Percentiles rank a stretch among this genome's conserved stretches.
Evolutionary conservation across 2,113 vertebrate genomes (phyloP).

Genomic region (Baryphthengus martii): DNA sequence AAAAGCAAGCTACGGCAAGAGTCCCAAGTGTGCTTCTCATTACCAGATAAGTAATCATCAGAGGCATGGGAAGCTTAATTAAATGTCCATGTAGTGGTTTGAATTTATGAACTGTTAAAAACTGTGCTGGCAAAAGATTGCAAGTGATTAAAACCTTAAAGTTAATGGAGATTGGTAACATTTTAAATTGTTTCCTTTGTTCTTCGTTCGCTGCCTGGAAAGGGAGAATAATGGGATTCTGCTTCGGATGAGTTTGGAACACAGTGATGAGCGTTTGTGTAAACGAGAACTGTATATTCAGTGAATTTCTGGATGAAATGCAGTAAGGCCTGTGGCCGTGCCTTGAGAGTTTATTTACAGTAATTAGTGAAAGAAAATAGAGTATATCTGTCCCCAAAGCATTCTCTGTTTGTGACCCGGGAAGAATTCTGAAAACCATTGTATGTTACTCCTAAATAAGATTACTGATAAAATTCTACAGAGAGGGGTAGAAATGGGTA

Average conservation of each 20-base stretch:
- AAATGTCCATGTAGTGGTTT: not conserved
- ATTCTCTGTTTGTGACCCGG: not conserved
- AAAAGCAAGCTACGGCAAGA: not conserved
- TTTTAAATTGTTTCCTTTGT: not conserved
- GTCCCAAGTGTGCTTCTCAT: constrained; percentile 22
- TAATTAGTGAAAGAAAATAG: not conserved
- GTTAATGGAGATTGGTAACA: not conserved
- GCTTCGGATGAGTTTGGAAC: not conserved
- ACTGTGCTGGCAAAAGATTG: constrained; percentile 1
- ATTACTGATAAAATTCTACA: not conserved
- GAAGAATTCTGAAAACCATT: not conserved
- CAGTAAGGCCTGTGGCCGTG: not conserved
- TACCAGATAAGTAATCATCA: constrained; percentile 43
- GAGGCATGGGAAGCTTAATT: constrained; percentile 46
- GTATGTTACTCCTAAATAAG: not conserved
- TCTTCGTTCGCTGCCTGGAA: not conserved
- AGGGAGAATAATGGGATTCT: not conserved
- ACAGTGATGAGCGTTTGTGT: not conserved
- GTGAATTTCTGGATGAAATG: not conserved
- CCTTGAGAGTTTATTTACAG: not conserved
- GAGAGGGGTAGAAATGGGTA: not conserved
- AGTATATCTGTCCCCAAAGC: not conserved
- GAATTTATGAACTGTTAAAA: constrained; percentile 37
- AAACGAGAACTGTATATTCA: not conserved
- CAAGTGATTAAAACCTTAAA: constrained; percentile 21